Conservation (phyloP, 2,113 vertebrate species). For the Cochlearius cochlearius region DNA sequence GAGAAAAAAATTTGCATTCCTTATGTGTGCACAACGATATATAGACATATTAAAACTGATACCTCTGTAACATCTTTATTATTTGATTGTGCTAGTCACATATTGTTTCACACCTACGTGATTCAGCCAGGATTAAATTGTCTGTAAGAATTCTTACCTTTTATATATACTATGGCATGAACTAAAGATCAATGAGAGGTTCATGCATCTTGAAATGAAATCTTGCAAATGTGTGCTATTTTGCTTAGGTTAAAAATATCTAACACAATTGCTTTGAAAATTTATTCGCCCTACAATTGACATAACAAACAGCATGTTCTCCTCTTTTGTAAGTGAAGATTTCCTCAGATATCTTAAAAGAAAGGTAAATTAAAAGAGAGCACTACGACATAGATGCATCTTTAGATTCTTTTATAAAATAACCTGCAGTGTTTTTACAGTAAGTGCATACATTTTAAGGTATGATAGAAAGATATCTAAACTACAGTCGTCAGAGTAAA, state of each 20-base stretch:
- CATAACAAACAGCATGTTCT: accelerated
- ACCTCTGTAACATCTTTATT: not conserved
- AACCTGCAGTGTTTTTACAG: not conserved
- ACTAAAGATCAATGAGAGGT: not conserved
- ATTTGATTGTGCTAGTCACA: not conserved
- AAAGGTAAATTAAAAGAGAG: not conserved
- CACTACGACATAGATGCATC: accelerated
- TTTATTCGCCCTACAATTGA: not conserved
- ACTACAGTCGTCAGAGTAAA: not conserved
- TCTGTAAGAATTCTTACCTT: not conserved
- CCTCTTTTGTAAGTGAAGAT: not conserved
- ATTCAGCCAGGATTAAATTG: not conserved
- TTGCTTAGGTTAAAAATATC: not conserved
- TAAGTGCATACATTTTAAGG: not conserved
- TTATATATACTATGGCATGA: not conserved
- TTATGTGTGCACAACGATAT: accelerated
- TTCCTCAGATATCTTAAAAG: not conserved
- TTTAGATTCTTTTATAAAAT: not conserved
- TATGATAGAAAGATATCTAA: not conserved
- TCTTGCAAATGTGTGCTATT: not conserved
- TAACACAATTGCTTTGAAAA: not conserved
- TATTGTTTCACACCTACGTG: accelerated
- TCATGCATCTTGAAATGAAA: not conserved
- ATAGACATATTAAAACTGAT: not conserved
- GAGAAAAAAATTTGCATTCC: not conserved